Evolutionary conservation across 2,888 invertebrate genomes (phyloP).

Genomic region (Nysson spinosus): DNA sequence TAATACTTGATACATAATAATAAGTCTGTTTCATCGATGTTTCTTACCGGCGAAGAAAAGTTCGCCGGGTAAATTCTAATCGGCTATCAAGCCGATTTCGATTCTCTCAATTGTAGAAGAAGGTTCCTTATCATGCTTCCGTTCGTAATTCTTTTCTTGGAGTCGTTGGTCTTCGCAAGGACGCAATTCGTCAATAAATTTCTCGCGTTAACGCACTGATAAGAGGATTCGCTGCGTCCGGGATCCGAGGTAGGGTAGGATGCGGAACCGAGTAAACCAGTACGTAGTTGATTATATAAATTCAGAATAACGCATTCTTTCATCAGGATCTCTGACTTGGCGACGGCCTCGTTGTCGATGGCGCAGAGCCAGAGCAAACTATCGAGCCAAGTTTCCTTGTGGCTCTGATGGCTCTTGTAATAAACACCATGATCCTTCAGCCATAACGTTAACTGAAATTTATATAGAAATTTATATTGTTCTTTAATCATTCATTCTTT

Average conservation of each 20-base stretch:
- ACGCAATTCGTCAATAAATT: slow-evolving; percentile 55
- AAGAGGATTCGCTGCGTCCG: too few relatives aligned
- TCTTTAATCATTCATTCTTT: too few relatives aligned
- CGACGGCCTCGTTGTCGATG: slow-evolving; percentile 48
- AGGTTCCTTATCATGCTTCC: slow-evolving; percentile 59
- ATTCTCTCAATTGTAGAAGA: slow-evolving; percentile 45
- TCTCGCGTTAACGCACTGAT: slow-evolving; percentile 51
- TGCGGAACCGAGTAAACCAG: slow-evolving; percentile 58
- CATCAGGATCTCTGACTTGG: slow-evolving; percentile 59
- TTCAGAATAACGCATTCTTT: slow-evolving; percentile 67
- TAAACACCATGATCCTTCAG: slow-evolving; percentile 65
- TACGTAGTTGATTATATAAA: slow-evolving; percentile 67
- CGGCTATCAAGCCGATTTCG: slow-evolving; percentile 19
- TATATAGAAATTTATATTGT: neutral
- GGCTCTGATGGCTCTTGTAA: slow-evolving; percentile 55
- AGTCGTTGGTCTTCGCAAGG: slow-evolving; percentile 10
- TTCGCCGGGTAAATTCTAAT: neutral
- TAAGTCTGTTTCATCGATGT: too few relatives aligned
- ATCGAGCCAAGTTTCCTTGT: slow-evolving; percentile 62
- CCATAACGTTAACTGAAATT: slow-evolving; percentile 67
- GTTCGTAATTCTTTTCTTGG: slow-evolving; percentile 45
- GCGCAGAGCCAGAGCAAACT: slow-evolving; percentile 70
- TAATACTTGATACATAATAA: too few relatives aligned
- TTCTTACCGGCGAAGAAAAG: too few relatives aligned
- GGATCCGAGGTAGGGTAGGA: slow-evolving; percentile 44